These are phyloP conservation scores for Caenorhabditis wallacei DNA, from an alignment of 2,888 invertebrate species.

Conservation along the genomic window DNA sequence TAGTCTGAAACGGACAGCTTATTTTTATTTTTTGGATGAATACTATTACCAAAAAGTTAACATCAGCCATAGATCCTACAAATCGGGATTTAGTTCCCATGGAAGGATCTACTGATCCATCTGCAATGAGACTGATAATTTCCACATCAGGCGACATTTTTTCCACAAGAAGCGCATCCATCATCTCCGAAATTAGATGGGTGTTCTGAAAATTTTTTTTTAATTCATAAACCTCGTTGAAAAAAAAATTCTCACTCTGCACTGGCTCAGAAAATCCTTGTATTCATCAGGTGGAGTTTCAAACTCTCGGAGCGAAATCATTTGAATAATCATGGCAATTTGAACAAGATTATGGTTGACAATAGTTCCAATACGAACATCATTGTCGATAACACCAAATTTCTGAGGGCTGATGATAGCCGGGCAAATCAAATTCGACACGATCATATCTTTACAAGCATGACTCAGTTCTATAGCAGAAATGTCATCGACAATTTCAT, in stretches of 20 bases:
- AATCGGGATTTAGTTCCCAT: constrained; percentile 43
- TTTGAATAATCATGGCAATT: constrained; percentile 92
- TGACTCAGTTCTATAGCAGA: constrained; percentile 81
- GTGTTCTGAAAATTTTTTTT: constrained; percentile 58
- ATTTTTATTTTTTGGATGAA: too few species aligned
- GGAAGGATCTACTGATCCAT: constrained; percentile 25
- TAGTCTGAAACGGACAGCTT: constrained; percentile 32
- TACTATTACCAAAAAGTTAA: constrained; percentile 72
- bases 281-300: constrained; percentile 89
- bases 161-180: constrained; percentile 57
- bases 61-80: constrained; percentile 76
- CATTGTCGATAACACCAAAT: constrained; percentile 90
- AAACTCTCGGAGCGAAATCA: constrained; percentile 91
- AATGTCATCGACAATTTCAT: constrained; percentile 41
- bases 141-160: constrained; percentile 52
- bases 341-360: constrained; percentile 87
- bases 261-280: constrained; percentile 54
- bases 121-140: constrained; percentile 25
- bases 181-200: constrained; percentile 56
- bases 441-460: constrained; percentile 93
- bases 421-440: constrained; percentile 95
- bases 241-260: too few species aligned
- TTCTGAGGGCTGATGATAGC: constrained; percentile 95
- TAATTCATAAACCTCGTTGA: too few species aligned
- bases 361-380: constrained; percentile 89